These are phyloP conservation scores for Etia nguti DNA, from an alignment of 2,113 vertebrate species.

Conservation along the genomic window DNA sequence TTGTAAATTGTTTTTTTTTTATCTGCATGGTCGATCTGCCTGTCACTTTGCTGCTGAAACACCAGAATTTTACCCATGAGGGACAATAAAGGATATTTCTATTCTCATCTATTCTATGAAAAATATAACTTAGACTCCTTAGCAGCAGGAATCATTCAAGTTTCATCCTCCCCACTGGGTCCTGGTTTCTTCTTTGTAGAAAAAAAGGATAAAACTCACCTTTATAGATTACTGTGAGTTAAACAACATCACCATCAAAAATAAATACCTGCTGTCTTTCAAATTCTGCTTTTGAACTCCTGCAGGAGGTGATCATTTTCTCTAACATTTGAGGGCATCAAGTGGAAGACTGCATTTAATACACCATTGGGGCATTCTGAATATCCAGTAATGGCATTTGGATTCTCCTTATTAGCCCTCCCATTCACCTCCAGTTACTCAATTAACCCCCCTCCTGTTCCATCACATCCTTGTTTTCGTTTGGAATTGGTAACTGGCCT, in stretches of 20 bases:
- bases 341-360: neutral
- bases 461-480: neutral
- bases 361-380: neutral
- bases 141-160: neutral
- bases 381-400: neutral
- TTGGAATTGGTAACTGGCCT: neutral
- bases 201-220: neutral
- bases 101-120: neutral
- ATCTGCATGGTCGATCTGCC: neutral
- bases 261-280: neutral
- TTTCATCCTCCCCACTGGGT: neutral
- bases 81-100: neutral
- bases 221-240: neutral
- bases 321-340: neutral
- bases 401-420: neutral
- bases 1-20: neutral
- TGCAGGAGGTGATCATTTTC: neutral
- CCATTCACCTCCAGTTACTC: neutral
- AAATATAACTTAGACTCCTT: neutral
- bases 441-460: neutral
- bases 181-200: neutral
- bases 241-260: neutral
- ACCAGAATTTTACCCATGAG: neutral
- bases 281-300: neutral
- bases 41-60: neutral